Evolutionary conservation across 2,888 invertebrate species (phyloP).

Genomic region (Empis livida): DNA sequence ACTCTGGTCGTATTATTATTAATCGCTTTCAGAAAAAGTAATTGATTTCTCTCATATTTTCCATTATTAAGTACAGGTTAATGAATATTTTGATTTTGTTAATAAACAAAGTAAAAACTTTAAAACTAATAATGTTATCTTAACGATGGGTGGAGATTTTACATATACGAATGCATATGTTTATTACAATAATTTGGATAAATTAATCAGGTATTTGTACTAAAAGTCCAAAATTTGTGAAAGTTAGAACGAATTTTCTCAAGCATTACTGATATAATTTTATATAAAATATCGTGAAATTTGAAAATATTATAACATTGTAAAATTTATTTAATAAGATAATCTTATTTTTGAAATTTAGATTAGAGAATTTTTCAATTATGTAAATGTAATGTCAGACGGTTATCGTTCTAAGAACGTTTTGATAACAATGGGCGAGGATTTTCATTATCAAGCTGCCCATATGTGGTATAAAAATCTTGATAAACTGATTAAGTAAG

Average conservation of each 20-base stretch:
- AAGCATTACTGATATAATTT: too few species aligned
- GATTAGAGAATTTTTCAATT: constrained; percentile 45
- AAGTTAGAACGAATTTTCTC: too few species aligned
- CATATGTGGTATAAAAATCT: constrained; percentile 70
- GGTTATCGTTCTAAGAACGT: constrained; percentile 56
- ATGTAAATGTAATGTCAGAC: constrained; percentile 40
- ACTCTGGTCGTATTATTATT: too few species aligned
- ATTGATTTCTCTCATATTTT: too few species aligned
- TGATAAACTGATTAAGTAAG: constrained; percentile 75
- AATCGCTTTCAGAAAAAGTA: too few species aligned
- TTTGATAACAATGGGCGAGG: constrained; percentile 86
- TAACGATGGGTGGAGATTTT: constrained; percentile 90
- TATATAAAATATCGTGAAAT: too few species aligned
- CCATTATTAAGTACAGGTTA: constrained; percentile 28
- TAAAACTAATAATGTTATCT: constrained; percentile 57
- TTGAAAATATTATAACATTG: background rate
- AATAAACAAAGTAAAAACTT: constrained; percentile 44
- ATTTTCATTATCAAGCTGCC: constrained; percentile 74
- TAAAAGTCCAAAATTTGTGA: too few species aligned
- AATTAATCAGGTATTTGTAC: constrained; percentile 48
- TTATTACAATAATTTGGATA: constrained; percentile 76
- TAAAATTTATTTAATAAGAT: background rate
- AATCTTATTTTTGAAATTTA: constrained; percentile 18
- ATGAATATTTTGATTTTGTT: constrained; percentile 45
- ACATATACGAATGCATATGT: constrained; percentile 68